Evolutionary conservation across 92 coral and sea anemone genomes (phyloP), one percentile per base, ranked within the genome.

Genomic region (Parazoanthus atlanticus): DNA sequence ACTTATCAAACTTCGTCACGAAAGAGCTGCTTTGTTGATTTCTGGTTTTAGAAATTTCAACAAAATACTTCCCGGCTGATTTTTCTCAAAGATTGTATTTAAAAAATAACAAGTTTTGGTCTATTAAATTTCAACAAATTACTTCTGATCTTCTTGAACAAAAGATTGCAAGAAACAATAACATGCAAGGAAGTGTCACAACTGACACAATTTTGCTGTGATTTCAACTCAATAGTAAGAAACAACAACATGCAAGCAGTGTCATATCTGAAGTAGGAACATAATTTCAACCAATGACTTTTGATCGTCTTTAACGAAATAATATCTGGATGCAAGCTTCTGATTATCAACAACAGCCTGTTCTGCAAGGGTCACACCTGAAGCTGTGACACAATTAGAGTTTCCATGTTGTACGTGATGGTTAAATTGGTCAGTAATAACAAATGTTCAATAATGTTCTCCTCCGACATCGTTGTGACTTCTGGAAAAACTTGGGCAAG

Each of bases 61-160:
- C 43, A 40, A 40, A 40, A 40, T 25, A 26, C 29, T 69, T 69
- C 74, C 29, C 74, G 74, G 4, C 74, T 69, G 74, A 69, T 69
- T 69, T 69, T 69, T 69, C 26, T 69, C 74, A 69, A 69, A 69
- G 74, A 69, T 69, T 69, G 74, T 69, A 69, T n/a, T 69, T 69
- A 69, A 69, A 69, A 69, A 69, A 69, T 25, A 69, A 69, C 74
- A 69, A 69, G 74, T 1, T 40, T 40, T 40, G 43, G 43, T 40
- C 43, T 40, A 40, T 40, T 3, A 40, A 40, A 40, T 40, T 69
- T 69, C 74, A 69, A 26, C 74, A 69, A 69, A 69, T 69, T 69
- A 69, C 74, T 69, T 69, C 34, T 69, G 74, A 69, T 69, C n/a
- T 69, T 69, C 74, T 69, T 69, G 74, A 69, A 69, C 74, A 69